Percentiles rank a stretch among this genome's conserved stretches.
These are phyloP conservation scores for Tangara arthus DNA, from an alignment of 2,797 vertebrate species.

Conservation along the genomic window DNA sequence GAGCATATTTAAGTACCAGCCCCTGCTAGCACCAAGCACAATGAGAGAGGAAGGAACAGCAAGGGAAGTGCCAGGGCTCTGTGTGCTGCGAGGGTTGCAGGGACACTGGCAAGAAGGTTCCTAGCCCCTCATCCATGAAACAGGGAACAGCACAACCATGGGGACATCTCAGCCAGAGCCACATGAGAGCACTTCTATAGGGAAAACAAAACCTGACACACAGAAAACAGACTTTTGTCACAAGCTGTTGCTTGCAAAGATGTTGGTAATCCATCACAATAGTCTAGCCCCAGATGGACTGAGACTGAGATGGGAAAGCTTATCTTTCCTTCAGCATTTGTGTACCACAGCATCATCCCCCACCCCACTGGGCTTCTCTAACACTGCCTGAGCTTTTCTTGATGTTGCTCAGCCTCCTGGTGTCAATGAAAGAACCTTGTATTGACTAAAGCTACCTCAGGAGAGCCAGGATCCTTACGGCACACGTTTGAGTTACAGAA, in stretches of 20 bases:
- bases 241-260: neutral
- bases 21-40: neutral
- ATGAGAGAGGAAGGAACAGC: neutral
- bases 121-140: accelerated
- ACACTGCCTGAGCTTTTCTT: neutral
- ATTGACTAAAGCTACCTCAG: neutral
- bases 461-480: neutral
- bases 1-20: neutral
- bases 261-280: neutral
- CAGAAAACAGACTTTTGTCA: neutral
- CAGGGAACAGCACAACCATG: accelerated
- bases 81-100: neutral
- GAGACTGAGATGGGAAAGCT: neutral
- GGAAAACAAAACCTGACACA: neutral
- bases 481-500: neutral
- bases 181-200: neutral
- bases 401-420: neutral
- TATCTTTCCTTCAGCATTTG: neutral
- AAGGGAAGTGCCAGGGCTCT: neutral
- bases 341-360: neutral
- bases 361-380: neutral
- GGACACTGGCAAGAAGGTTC: neutral
- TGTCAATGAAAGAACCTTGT: neutral
- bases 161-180: neutral
- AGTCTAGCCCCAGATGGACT: neutral